phyloP scores from a whole-genome alignment of 2,113 vertebrate species.

The Poicephalus meyeri region DNA sequence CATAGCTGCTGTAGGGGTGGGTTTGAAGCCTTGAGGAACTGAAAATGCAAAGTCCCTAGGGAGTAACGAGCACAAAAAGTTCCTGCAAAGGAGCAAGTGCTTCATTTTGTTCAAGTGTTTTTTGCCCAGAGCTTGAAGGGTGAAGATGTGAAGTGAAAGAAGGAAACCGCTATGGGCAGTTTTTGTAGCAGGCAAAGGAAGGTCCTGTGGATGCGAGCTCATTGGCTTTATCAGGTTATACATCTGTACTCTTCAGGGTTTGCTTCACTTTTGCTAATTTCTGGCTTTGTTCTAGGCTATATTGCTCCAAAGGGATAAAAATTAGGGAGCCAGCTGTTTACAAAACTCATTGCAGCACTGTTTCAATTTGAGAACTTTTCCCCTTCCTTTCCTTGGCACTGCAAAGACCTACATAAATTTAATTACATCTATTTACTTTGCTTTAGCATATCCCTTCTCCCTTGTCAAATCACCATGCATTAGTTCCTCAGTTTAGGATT shows the following conservation, averaged over 20 bases:
- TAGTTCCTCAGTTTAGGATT: neutral
- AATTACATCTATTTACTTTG: constrained; percentile 26
- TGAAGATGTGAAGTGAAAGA: neutral
- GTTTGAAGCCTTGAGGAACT: neutral
- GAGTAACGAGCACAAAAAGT: neutral
- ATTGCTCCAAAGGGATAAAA: neutral
- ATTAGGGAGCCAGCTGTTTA: neutral
- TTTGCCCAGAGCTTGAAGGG: neutral
- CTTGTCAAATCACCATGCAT: neutral
- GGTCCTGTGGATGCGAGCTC: neutral
- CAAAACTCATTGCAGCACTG: neutral
- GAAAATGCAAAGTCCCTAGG: neutral
- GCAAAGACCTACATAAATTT: neutral
- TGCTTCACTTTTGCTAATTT: neutral
- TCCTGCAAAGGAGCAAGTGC: neutral
- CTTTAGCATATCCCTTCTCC: neutral
- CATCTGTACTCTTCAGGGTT: rapidly evolving
- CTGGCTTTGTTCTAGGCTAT: neutral
- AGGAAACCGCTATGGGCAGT: neutral
- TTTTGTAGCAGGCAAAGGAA: neutral
- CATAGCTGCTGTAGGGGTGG: rapidly evolving
- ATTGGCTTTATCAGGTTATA: neutral
- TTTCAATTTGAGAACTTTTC: neutral
- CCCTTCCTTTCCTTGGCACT: neutral
- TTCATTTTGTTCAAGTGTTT: neutral